Evolutionary conservation across 2,113 vertebrate species (phyloP), one percentile per base, ranked within the genome.

Genomic region (Nycticorax nycticorax): DNA sequence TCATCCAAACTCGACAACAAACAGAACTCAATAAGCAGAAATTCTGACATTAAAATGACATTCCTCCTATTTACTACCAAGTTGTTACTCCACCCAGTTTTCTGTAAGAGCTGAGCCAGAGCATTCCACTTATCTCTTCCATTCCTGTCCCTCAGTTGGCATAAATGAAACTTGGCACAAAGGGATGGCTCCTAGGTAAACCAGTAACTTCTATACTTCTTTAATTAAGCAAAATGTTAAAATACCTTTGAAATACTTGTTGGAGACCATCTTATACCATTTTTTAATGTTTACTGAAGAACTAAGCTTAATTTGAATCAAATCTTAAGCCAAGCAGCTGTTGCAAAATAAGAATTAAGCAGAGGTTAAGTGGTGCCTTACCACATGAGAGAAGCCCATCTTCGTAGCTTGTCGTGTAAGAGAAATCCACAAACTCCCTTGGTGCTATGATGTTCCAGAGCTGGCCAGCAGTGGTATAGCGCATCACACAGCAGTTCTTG

Each of bases 401-500:
- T 95, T 98, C 94, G 91, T 98, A 98, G 41, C 28, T 96, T n/a
- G 98, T 98, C 20, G 99, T 99, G 62, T 98, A 98, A 84, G 99
- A 99, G 95, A 99, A 99, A 97, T 99, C 99, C 76, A 99, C 96
- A 91, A 99, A 99, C 75, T 99, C 99, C 89, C 99, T 98, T 17
- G 99, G 98, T 45, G 99, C 98, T 85, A 99, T 98, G 53, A 99
- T 98, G 90, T 99, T 98, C 98, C 98, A 98, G 48, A 99, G 98
- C 94, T 99, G 99, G 35, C 99, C 98, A 66, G 98, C 98, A 59
- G 98, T 99, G 14, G 98, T 99, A 33, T 99, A 99, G 52, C 97
- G 97, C 98, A 99, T 98, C 89, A 99, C 97, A 98, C 98, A 99
- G 88, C 98, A 98, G 50, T 98, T 98, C 98, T 99, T 94, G 37